Base-by-base conservation (phyloP, 2,797 vertebrate genomes). In the Sparidentex hasta region DNA sequence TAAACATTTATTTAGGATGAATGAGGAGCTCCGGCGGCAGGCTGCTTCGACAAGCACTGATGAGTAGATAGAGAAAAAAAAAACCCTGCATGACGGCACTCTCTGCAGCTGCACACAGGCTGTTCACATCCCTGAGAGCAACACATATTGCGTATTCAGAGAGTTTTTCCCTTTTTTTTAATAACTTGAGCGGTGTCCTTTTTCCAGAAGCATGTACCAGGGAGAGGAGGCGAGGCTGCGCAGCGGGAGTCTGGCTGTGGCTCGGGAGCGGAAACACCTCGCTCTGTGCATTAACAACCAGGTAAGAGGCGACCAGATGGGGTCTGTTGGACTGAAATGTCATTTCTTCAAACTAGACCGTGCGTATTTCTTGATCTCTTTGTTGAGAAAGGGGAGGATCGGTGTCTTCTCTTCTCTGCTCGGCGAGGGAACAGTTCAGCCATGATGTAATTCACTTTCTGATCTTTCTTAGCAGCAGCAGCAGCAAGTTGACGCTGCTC, bases 241-340 rank as follows among this genome's bases (percentile, higher is more conserved):
- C 86, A 83, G 90, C 87, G 93, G 93, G 87, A 82, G 79, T 78
- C 74, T 77, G 90, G 62, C 80, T 43, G 71, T 54, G 72, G 74
- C 90, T 72, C 92, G 93, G 74, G 95, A 95, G 82, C 93, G 94
- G 85, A 95, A 92, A 80, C 93, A 94, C 83, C 93, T 95, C 52
- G 93, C 95, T 57, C 92, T 95, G 82, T 90, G 91, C 88, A 95
- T 96, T 69, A 93, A 88, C 21, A 92, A 89, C 90, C 94, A 95
- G 95, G 95, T 96, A 88, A 92, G 82, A 75, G 17, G 21, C 52
- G 46, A 41, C 27, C 17, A 27, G 7, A 44, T 3, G 6, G 51
- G 13, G 25, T 8, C 46, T 13, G 11, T 5, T 7, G 7, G 23
- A 48, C 12, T 7, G 8, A 27, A 29, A 29, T 69, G 58, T 27